Conservation (phyloP, 2,113 vertebrate species). For the Isichthys henryi region DNA sequence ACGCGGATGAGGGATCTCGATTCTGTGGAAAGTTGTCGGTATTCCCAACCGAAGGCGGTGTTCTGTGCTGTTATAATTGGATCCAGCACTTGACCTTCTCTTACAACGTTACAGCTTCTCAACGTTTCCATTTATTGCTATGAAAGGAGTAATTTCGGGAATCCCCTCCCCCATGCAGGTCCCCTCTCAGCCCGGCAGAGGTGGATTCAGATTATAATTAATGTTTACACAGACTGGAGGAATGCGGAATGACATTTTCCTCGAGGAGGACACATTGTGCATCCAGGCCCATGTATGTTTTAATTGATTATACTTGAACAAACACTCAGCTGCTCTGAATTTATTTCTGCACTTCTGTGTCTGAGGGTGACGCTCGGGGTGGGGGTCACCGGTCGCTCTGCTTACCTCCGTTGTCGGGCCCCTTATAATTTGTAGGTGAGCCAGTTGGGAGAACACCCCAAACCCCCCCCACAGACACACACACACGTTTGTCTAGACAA, state of each 20-base stretch:
- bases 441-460: background rate
- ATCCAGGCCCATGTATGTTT: conserved; percentile 39
- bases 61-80: conserved; percentile 7
- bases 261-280: conserved; percentile 39
- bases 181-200: background rate
- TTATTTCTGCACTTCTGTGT: conserved; percentile 46
- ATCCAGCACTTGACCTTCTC: conserved; percentile 13
- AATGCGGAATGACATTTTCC: conserved; percentile 49
- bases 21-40: background rate
- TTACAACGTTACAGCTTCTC: background rate
- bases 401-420: conserved; percentile 27
- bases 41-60: background rate
- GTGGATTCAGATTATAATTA: conserved; percentile 46
- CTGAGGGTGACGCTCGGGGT: background rate
- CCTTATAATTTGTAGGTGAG: conserved; percentile 13
- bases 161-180: conserved; percentile 18
- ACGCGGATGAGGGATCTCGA: background rate
- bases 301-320: conserved; percentile 60
- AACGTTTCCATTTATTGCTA: background rate
- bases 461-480: background rate
- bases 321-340: conserved; percentile 47
- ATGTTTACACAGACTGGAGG: conserved; percentile 51
- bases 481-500: conserved; percentile 23
- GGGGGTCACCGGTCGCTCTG: background rate
- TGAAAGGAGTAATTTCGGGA: background rate